Percentiles rank a stretch among this genome's conserved stretches.
phyloP scores from a whole-genome alignment of 2,797 vertebrate species.

The Cephalopachus bancanus region DNA sequence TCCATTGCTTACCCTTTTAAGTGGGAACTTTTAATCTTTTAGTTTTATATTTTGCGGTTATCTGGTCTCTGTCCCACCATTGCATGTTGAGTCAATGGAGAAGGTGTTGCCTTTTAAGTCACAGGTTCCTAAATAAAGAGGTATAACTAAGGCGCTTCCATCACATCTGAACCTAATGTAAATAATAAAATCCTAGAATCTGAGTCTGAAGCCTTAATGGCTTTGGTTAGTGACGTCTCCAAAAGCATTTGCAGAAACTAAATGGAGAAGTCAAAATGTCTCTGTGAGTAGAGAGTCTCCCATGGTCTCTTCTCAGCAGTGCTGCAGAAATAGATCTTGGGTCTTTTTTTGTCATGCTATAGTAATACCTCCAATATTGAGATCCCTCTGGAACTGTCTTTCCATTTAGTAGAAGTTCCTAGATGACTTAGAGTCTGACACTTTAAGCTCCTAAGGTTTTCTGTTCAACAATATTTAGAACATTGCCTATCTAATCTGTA shows the following conservation, averaged over 20 bases:
- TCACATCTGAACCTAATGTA: neutral
- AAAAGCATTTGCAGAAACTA: neutral
- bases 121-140: neutral
- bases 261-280: neutral
- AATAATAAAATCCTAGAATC: neutral
- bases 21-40: neutral
- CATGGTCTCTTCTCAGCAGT: neutral
- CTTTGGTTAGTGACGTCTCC: neutral
- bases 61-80: neutral
- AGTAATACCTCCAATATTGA: neutral
- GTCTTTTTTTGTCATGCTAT: neutral
- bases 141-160: neutral
- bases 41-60: neutral
- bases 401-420: neutral
- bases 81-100: neutral
- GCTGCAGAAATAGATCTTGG: neutral
- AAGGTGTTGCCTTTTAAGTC: neutral
- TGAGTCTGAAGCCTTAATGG: neutral
- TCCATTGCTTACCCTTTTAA: neutral
- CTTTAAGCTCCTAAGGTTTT: neutral
- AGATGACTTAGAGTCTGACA: neutral
- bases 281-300: neutral
- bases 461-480: neutral
- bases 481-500: neutral
- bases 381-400: neutral